Evolutionary conservation across 2,113 vertebrate genomes (phyloP), one percentile per base, ranked within the genome.

Genomic region (Pteruthius melanotis): DNA sequence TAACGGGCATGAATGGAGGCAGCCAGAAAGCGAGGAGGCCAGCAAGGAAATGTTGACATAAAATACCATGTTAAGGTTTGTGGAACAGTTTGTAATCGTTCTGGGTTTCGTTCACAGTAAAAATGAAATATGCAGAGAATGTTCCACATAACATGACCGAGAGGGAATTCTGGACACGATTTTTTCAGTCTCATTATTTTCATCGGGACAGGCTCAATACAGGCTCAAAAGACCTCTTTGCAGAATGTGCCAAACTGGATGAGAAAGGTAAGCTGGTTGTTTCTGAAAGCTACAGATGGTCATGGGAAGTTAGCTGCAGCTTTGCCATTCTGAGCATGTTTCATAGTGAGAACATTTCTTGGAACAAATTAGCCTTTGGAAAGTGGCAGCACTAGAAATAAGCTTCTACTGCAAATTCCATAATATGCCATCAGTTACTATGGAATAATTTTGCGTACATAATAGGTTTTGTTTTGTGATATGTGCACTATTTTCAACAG

Each of bases 121-220:
- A 99, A 98, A 98, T 99, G 98, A 99, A 99, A 97, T 99, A 99
- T 66, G 98, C 98, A 94, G 99, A 99, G 97, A 99, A 99, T 33
- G 99, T 99, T 97, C 99, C 99, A 88, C 99, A 99, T 95, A 99
- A 98, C 96, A 98, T 99, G 98, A 99, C 99, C 0, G 99, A 99
- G 97, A 99, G 98, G 96, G 99, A 99, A 95, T 99, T 99, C 98
- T 99, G 99, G 99, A 99, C 99, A 9, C 98, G 99, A 47, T 99
- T 99, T 97, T 99, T 99, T 96, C 99, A 99, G 97, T 99, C 99
- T 77, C 99, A 99, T 97, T 99, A 99, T 97, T 99, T 99, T 96
- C 99, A 99, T 97, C 98, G 99, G 97, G 99, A 99, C 95, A 98
- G 99, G 65, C 98, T 99, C 89, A 99, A 98, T 96, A 99, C 99